Conservation (phyloP, 2,797 vertebrate species). For the Gephyroberyx darwinii region DNA sequence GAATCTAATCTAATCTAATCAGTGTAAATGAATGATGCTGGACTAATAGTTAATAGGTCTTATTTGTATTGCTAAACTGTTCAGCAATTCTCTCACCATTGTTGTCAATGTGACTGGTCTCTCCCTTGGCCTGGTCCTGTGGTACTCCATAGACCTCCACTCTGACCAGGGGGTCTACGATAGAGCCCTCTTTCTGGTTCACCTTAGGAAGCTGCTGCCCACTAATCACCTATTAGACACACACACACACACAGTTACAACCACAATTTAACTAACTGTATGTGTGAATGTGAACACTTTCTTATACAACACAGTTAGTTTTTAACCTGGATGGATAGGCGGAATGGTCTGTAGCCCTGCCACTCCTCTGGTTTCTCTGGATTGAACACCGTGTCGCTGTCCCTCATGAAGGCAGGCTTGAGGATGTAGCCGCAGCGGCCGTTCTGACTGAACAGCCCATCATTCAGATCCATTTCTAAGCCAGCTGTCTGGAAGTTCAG, state of each 20-base stretch:
- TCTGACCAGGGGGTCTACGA: slow-evolving; percentile 92
- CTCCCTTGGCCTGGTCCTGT: slow-evolving; percentile 83
- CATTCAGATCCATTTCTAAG: slow-evolving; percentile 93
- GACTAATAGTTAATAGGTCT: too few relatives aligned
- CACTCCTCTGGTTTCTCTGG: slow-evolving; percentile 79
- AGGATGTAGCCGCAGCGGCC: slow-evolving; percentile 88
- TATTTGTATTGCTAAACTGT: neutral
- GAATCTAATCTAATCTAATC: too few relatives aligned
- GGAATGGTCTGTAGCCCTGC: slow-evolving; percentile 70
- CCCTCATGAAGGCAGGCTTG: slow-evolving; percentile 90
- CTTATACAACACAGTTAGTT: neutral
- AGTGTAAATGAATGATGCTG: too few relatives aligned
- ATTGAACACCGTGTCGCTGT: slow-evolving; percentile 80
- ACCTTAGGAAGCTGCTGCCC: slow-evolving; percentile 95
- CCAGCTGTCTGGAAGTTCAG: slow-evolving; percentile 97
- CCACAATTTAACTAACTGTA: neutral
- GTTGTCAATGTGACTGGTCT: slow-evolving; percentile 91
- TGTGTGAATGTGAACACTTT: neutral
- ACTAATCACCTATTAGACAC: slow-evolving; percentile 87
- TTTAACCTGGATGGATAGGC: slow-evolving; percentile 87
- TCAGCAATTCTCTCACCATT: slow-evolving; percentile 83
- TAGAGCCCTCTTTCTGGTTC: slow-evolving; percentile 87
- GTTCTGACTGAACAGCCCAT: slow-evolving; percentile 92
- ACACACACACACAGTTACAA: slow-evolving; percentile 2
- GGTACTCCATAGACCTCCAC: slow-evolving; percentile 90